phyloP scores from a whole-genome alignment of 1,140 invertebrate genomes.

The Ceratosolen fusciceps region DNA sequence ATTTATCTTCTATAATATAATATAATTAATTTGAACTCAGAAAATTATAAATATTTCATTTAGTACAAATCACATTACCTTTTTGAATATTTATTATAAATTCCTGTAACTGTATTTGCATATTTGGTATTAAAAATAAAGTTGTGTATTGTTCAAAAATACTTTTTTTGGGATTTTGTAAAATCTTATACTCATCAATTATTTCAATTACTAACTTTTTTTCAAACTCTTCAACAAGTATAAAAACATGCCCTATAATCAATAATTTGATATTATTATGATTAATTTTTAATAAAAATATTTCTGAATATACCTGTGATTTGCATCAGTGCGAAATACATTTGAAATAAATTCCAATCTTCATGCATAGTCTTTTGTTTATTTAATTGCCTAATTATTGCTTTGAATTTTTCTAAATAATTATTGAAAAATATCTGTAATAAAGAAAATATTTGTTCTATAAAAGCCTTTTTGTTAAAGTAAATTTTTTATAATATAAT shows the following conservation, averaged over 20 bases:
- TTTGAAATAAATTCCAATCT: conserved; percentile 80
- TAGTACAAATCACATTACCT: conserved; percentile 58
- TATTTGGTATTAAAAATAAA: conserved; percentile 67
- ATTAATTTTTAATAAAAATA: not conserved
- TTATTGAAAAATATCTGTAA: conserved; percentile 73
- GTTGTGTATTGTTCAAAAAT: conserved; percentile 68
- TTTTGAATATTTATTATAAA: conserved; percentile 72
- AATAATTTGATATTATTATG: not conserved
- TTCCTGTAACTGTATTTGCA: conserved; percentile 70
- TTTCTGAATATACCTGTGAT: conserved; percentile 72
- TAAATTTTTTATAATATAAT: conserved; percentile 13
- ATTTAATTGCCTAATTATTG: conserved; percentile 73
- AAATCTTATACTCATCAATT: conserved; percentile 66
- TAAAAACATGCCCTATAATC: conserved; percentile 74
- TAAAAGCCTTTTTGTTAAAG: not conserved
- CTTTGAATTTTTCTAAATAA: conserved; percentile 75
- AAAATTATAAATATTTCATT: not conserved
- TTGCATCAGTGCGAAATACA: conserved; percentile 79
- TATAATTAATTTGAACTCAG: conserved; percentile 23
- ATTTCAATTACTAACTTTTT: conserved; percentile 72
- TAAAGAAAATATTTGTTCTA: conserved; percentile 51
- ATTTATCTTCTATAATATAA: conserved; percentile 65
- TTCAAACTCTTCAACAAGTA: conserved; percentile 76
- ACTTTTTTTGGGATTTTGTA: conserved; percentile 58
- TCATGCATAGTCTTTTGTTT: conserved; percentile 74